Base-by-base conservation (phyloP, 2,888 invertebrate genomes). In the Acanthopleura granulata region DNA sequence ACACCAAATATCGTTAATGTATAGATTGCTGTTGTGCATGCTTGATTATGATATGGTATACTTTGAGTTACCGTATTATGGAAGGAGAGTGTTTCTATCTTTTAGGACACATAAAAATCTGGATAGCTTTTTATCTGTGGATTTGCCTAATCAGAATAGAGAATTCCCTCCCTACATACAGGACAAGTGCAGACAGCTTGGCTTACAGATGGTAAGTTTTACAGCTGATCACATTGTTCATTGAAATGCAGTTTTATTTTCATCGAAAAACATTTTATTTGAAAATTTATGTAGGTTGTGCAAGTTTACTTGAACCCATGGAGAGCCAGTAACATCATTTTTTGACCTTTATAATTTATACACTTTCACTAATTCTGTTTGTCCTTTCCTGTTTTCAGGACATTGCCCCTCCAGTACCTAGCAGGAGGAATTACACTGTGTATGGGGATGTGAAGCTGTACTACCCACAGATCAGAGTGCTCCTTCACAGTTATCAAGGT, bases 341-440 rank as follows among this genome's bases (percentile, higher is more conserved):
- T n/a, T 40, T 40, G 9, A 40, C 40, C 3, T 40, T 3, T 6
- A 40, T 9, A 40, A 9, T 40, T 40, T 40, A 40, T 40, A 40
- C 9, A 40, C 22, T 22, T 30, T 22, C n/a, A 29, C 4, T 14
- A 30, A 6, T 22, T 30, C 22, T 49, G n/a, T 30, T 12, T 27
- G 6, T 30, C 22, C 18, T 75, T 14, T 25, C 71, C 27, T 40
- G 12, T 61, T 85, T 82, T 62, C 90, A 95, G 95, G 96, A 97
- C 91, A 93, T 95, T 79, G 96, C 97, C 51, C 97, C 97, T 51
- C 96, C 97, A 49, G 94, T 97, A 80, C 97, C 97, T 72, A 95
- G 96, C 50, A 94, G 96, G 86, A 93, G 97, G 84, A 94, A 95
- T 0, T 97, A 98, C 91, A 97, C 96, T 11, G 95, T 97, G 77